Percentiles rank a stretch among this genome's conserved stretches.
phyloP scores from a whole-genome alignment of 1,140 invertebrate species.

The Aethina tumida region DNA sequence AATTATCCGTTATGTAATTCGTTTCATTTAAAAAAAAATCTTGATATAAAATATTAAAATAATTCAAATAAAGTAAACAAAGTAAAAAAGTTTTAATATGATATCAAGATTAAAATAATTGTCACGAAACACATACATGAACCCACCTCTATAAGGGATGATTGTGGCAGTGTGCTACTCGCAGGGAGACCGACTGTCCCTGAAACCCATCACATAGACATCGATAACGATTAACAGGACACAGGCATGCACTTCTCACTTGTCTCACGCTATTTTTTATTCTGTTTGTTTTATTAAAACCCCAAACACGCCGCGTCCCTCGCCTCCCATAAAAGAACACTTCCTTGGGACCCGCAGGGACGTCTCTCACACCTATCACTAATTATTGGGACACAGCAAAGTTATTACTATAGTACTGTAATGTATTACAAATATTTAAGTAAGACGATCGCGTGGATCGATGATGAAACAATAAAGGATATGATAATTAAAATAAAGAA shows the following conservation, averaged over 20 bases:
- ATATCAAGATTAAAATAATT: too few species aligned
- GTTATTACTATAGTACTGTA: slow-evolving; percentile 18
- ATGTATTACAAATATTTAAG: slow-evolving; percentile 20
- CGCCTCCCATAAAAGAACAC: too few species aligned
- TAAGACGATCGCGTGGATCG: slow-evolving; percentile 11
- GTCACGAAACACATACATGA: too few species aligned
- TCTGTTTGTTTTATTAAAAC: slow-evolving; percentile 2
- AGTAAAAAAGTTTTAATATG: too few species aligned
- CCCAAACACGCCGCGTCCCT: too few species aligned
- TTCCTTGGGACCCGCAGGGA: too few species aligned
- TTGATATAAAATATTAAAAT: too few species aligned
- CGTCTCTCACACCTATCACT: slow-evolving; percentile 30
- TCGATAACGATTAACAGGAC: slow-evolving; percentile 21
- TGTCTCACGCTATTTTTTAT: slow-evolving; percentile 11
- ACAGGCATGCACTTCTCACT: too few species aligned
- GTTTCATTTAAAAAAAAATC: too few species aligned
- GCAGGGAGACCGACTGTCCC: slow-evolving; percentile 29
- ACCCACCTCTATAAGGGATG: slow-evolving; percentile 8
- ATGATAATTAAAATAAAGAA: not conserved
- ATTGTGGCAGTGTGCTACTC: slow-evolving; percentile 14
- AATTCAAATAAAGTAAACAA: too few species aligned
- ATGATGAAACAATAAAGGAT: not conserved
- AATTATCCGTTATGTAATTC: too few species aligned
- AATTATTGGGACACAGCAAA: slow-evolving; percentile 38
- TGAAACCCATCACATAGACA: slow-evolving; percentile 22